Percentiles rank a stretch among this genome's conserved stretches.
Conservation (phyloP, 2,888 invertebrate genomes). For the Diaperis boleti region DNA sequence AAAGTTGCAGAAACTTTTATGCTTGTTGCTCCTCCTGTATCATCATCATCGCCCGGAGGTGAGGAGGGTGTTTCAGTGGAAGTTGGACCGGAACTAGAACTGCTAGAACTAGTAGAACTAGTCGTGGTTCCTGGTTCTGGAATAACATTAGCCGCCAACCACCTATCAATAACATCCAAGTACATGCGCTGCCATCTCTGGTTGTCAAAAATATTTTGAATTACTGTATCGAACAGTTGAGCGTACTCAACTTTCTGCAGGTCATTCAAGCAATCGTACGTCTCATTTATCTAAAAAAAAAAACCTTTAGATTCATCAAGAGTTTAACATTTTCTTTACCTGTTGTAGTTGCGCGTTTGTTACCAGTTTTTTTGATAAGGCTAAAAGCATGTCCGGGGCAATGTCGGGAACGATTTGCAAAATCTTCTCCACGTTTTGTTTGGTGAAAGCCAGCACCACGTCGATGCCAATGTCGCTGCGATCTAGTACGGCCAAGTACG, state of each 20-base stretch:
- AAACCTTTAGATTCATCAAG: neutral
- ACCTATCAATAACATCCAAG: slow-evolving; percentile 8
- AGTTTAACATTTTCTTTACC: neutral
- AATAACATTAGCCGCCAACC: slow-evolving; percentile 10
- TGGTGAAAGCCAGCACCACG: slow-evolving; percentile 8
- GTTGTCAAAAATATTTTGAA: neutral
- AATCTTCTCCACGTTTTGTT: slow-evolving; percentile 17
- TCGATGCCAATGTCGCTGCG: slow-evolving; percentile 26
- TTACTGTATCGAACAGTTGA: slow-evolving; percentile 3
- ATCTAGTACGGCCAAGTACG: slow-evolving; percentile 19
- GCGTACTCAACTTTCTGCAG: slow-evolving; percentile 6
- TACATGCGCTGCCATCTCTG: slow-evolving; percentile 1
- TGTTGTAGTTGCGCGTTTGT: neutral
- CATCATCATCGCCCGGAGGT: no score
- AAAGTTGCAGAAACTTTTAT: no score
- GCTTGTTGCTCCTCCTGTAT: no score
- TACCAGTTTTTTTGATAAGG: slow-evolving; percentile 15
- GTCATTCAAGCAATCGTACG: slow-evolving; percentile 9
- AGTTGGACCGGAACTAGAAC: no score
- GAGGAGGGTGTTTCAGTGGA: no score
- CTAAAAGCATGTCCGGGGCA: slow-evolving; percentile 6
- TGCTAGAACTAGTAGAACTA: neutral
- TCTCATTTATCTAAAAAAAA: slow-evolving; percentile 25
- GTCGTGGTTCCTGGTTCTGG: neutral
- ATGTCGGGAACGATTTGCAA: slow-evolving; percentile 5